A percentile compares a stretch with the other conserved stretches of the same genome.
Evolutionary conservation across 2,888 invertebrate species (phyloP).

Genomic region (Parnassius glacialis): DNA sequence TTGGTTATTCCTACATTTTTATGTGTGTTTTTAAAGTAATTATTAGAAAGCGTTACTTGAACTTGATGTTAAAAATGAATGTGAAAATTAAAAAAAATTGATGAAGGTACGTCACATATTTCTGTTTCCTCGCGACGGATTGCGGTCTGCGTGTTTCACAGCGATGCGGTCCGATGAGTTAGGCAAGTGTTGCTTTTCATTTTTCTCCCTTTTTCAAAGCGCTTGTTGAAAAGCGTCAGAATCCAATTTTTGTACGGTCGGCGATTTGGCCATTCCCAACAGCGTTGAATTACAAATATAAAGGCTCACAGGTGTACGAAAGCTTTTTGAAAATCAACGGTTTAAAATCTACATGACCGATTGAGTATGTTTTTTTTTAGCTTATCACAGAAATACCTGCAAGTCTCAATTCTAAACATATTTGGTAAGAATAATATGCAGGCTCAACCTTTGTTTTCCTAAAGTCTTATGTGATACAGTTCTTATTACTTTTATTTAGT

Average conservation of each 20-base stretch:
- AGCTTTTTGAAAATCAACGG: slow-evolving; percentile 2
- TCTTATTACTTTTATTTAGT: too few relatives aligned
- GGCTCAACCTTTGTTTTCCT: too few relatives aligned
- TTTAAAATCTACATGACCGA: slow-evolving; percentile 43
- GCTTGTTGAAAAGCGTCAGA: slow-evolving; percentile 52
- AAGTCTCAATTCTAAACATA: too few relatives aligned
- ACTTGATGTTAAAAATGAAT: not conserved
- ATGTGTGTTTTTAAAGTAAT: too few relatives aligned
- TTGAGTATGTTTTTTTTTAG: not conserved
- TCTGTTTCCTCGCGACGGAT: not conserved
- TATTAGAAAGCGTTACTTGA: too few relatives aligned
- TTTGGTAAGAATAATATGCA: too few relatives aligned
- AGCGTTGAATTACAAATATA: slow-evolving; percentile 17
- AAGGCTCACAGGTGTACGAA: slow-evolving; percentile 4
- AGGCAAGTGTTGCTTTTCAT: slow-evolving; percentile 5
- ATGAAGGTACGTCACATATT: not conserved
- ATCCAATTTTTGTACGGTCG: slow-evolving; percentile 57
- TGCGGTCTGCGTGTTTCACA: slow-evolving; percentile 14
- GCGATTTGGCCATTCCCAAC: slow-evolving; percentile 19
- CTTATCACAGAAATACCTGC: not conserved
- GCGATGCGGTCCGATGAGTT: slow-evolving; percentile 1
- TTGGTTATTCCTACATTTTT: too few relatives aligned
- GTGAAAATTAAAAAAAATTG: not conserved
- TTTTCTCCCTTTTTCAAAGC: slow-evolving; percentile 51
- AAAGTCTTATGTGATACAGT: too few relatives aligned